phyloP scores from a whole-genome alignment of 2,888 invertebrate genomes.

The Lasioglossum lativentre region DNA sequence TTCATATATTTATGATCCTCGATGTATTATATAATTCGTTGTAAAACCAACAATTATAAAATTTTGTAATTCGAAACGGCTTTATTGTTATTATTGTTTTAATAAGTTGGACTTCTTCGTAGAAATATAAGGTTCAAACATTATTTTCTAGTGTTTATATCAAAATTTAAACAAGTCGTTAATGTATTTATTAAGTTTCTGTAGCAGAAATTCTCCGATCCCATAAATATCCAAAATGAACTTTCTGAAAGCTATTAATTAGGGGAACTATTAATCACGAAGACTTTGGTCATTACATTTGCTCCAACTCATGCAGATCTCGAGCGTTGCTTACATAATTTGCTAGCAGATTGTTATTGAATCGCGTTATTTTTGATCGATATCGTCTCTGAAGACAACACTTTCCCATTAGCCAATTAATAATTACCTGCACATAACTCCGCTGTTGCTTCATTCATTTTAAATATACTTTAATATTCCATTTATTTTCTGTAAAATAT shows the following conservation, averaged over 20 bases:
- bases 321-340: conserved; percentile 41
- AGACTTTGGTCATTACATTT: conserved; percentile 36
- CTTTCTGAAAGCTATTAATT: conserved; percentile 32
- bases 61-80: not conserved
- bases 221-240: not conserved
- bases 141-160: not conserved
- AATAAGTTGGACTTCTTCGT: too few relatives aligned
- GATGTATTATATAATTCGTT: too few relatives aligned
- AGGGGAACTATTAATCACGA: conserved; percentile 25
- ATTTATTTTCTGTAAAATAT: not conserved
- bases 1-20: too few relatives aligned
- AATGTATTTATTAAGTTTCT: not conserved
- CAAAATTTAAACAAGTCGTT: not conserved
- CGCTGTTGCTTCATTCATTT: not conserved
- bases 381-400: not conserved
- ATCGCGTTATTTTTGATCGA: conserved; percentile 28
- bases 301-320: conserved; percentile 20
- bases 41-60: too few relatives aligned
- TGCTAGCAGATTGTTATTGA: conserved; percentile 28
- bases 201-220: not conserved
- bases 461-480: not conserved
- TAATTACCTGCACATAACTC: conserved; percentile 6
- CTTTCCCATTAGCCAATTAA: conserved; percentile 22
- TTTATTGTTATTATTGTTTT: not conserved
- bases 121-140: too few relatives aligned